These are phyloP conservation scores for Edolisoma coerulescens DNA, from an alignment of 2,113 vertebrate genomes.

Conservation along the genomic window DNA sequence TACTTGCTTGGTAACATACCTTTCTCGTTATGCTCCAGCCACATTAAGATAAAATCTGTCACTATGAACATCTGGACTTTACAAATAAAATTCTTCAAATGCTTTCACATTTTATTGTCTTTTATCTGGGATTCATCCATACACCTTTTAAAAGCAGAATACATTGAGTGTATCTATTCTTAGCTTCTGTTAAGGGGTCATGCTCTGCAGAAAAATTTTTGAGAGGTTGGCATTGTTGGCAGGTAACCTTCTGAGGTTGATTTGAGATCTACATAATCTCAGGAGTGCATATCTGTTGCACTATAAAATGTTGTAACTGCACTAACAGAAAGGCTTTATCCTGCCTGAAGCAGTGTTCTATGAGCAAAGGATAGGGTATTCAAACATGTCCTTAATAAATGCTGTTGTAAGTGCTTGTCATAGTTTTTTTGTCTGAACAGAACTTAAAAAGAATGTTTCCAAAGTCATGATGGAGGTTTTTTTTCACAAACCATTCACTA, in stretches of 20 bases:
- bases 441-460: background rate
- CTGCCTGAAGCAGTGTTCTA: background rate
- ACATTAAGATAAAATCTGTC: background rate
- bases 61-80: background rate
- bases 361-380: background rate
- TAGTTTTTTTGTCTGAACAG: background rate
- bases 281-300: background rate
- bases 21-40: background rate
- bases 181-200: background rate
- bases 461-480: background rate
- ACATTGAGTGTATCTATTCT: background rate
- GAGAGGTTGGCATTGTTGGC: background rate
- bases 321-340: background rate
- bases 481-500: background rate
- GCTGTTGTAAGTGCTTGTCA: background rate
- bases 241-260: background rate
- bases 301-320: background rate
- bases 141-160: background rate
- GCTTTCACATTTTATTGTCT: background rate
- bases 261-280: background rate
- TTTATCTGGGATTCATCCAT: background rate
- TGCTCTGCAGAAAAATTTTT: background rate
- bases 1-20: background rate
- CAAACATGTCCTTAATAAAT: background rate
- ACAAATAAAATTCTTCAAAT: background rate